Evolutionary conservation across 53 echinoderm and acorn worm species (phyloP), one percentile per base, ranked within the genome.

Genomic region (Paracentrotus lividus): DNA sequence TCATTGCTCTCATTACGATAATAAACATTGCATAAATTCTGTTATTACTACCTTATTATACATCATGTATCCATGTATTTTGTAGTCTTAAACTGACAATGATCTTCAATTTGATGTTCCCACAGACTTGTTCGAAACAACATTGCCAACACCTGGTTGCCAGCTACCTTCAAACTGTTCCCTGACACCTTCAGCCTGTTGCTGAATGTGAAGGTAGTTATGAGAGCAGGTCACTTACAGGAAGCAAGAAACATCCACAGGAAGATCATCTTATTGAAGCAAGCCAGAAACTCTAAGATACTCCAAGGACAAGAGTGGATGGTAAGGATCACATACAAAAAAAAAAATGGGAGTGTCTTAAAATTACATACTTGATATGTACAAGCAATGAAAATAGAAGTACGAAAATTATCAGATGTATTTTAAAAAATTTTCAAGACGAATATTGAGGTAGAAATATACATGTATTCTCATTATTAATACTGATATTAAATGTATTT

Each of bases 131-230:
- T 92, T 29, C 90, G 99, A 24, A 94, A 93, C 88, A 94, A 96
- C 81, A 91, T 93, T 0, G 91, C 96, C 86, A 96, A 96, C 49
- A 96, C 94, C 64, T 99, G 97, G 95, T 43, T 99, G 42, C 95
- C 96, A 9, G 84, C 88, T 12, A 94, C 96, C 4, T 69, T 99
- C 85, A 96, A 95, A 94, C 36, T 85, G 36, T 90, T 96, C 43
- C 97, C 99, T 36, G 96, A 90, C 59, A 90, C 93, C 29, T 93
- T 96, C 29, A 12, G 38, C 13, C 18, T 86, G 38, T 84, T 99
- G 60, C 64, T 94, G 77, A 53, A 40, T 8, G 75, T 44, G 36
- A 60, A 97, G 44, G 81, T 81, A n/a, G 26, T 47, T 9, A 42
- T 64, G 42, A 43, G 60, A 43, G 66, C 20, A 9, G 18, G 45